Evolutionary conservation across 2,113 vertebrate species (phyloP), one percentile per base, ranked within the genome.

Genomic region (Forbesichthys agassizii): DNA sequence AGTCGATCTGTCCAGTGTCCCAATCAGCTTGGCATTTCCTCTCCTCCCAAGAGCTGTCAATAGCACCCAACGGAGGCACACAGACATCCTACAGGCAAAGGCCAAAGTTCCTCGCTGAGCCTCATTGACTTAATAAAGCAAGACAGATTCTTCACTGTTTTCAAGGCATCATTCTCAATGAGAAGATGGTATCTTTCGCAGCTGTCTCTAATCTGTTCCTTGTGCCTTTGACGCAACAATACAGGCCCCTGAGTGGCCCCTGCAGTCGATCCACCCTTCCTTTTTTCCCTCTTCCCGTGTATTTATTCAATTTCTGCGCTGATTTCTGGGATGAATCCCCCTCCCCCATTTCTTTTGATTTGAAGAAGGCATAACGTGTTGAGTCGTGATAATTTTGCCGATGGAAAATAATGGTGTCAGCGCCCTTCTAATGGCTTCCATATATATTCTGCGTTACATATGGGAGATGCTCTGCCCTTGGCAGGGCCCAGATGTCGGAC

Each of bases 381-480:
- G 47, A 42, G 61, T 53, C 18, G 1, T 78, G 75, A 84, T 84
- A 72, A 79, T 42, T 67, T 81, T 71, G 61, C 27, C 73, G 49
- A 60, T 75, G 74, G 83, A 86, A 86, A 89, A 84, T 75, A 72
- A 69, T 68, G 68, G 61, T 64, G 69, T 71, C 56, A 76, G 68
- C 63, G 5, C 33, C 48, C 58, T 77, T 18, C 61, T 85, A 83
- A 87, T 87, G 61, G 27, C 27, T 88, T 90, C 88, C 85, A 82
- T 82, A 73, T 83, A 73, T 16, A 12, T 36, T 27, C 47, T 67
- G 16, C 66, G 51, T 66, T 74, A 5, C 69, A 71, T 61, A 66
- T 73, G 48, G 47, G 54, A 73, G 59, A 48, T 67, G 48, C 49
- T 64, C 48, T 18, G 42, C 36, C 27, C 14, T 9, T 54, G 7